Percentiles rank a stretch among this genome's conserved stretches.
These are phyloP conservation scores for Pelecanoides urinatrix DNA, from an alignment of 2,113 vertebrate genomes.

Conservation along the genomic window DNA sequence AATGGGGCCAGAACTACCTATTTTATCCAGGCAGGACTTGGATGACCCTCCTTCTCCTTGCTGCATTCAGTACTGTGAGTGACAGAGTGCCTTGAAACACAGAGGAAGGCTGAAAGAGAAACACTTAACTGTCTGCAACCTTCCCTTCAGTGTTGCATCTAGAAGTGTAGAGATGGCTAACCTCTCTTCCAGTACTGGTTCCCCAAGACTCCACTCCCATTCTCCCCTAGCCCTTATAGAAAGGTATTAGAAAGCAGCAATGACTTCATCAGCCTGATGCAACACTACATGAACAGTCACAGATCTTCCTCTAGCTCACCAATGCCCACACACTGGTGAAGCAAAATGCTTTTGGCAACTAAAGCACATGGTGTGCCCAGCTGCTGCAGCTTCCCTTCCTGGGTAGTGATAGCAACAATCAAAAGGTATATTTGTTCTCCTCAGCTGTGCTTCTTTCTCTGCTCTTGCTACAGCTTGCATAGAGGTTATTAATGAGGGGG, in stretches of 20 bases:
- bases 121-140: background rate
- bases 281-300: background rate
- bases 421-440: background rate
- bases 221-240: background rate
- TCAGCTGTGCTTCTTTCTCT: background rate
- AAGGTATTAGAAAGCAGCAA: background rate
- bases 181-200: background rate
- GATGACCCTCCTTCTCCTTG: background rate
- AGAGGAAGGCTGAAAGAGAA: background rate
- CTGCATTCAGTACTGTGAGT: background rate
- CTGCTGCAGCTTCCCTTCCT: background rate
- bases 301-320: background rate
- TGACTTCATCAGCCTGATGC: conserved; percentile 57
- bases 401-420: background rate
- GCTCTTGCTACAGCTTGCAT: background rate
- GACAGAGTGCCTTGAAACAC: background rate
- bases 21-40: background rate
- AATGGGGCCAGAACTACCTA: background rate
- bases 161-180: background rate
- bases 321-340: background rate
- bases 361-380: background rate
- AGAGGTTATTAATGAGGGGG: background rate
- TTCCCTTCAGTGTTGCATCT: background rate
- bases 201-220: background rate
- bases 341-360: background rate